Conservation (phyloP, 1,140 invertebrate species). For the Drosophila elegans region DNA sequence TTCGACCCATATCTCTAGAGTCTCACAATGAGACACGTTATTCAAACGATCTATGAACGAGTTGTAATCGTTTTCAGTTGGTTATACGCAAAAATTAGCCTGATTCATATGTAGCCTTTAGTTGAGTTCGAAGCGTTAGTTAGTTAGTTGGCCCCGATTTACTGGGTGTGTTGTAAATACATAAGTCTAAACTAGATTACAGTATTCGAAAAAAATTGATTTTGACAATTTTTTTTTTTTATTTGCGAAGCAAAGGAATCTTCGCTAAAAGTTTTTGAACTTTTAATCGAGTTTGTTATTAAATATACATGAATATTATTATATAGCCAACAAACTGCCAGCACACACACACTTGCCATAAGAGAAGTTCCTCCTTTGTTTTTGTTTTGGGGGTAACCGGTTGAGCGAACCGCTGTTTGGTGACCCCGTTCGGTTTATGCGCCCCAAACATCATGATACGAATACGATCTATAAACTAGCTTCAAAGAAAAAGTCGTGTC, state of each 20-base stretch:
- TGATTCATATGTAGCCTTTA: constrained; percentile 26
- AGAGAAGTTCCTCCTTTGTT: constrained; percentile 3
- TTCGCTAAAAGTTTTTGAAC: neutral
- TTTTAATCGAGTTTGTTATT: neutral
- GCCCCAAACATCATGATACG: constrained; percentile 3
- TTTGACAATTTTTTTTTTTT: constrained; percentile 1
- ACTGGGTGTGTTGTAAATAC: constrained; percentile 28
- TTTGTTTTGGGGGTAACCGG: constrained; percentile 1
- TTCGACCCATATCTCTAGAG: constrained; percentile 2
- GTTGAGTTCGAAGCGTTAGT: constrained; percentile 36
- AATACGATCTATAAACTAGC: constrained; percentile 7
- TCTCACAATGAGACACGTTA: constrained; percentile 1
- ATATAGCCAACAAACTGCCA: constrained; percentile 52
- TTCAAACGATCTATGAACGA: constrained; percentile 12
- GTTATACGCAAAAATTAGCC: constrained; percentile 12
- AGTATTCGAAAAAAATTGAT: constrained; percentile 10
- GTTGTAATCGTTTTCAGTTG: constrained; percentile 32
- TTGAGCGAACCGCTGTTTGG: neutral
- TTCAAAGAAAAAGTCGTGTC: neutral
- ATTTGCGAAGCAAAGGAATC: neutral
- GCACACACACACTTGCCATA: constrained; percentile 38
- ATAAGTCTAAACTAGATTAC: constrained; percentile 33
- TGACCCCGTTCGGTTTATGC: constrained; percentile 10
- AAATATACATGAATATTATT: constrained; percentile 2
- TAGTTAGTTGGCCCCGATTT: constrained; percentile 33